Base-by-base conservation (phyloP, 2,797 vertebrate genomes). In the Helicolenus hilgendorfi region DNA sequence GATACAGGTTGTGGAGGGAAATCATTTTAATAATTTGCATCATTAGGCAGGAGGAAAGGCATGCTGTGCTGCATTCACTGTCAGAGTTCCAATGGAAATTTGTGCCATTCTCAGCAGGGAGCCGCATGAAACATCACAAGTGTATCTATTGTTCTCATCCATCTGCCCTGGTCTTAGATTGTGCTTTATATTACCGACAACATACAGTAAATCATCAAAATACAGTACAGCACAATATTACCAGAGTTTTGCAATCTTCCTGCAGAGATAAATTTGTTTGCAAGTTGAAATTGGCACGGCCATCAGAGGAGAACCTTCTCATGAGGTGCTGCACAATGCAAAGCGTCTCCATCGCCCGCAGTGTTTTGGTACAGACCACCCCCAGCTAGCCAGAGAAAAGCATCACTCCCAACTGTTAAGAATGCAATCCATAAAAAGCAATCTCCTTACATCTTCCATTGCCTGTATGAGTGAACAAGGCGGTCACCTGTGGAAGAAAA, bases 21-120 rank as follows among this genome's bases (percentile, higher is more conserved):
- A 88, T 77, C 38, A 84, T 90, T 91, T 89, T 90, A 89, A 93
- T 94, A 93, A 92, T 95, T 91, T 90, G 89, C 90, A 91, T 93
- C 90, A 94, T 93, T 94, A 94, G 80, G 82, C 80, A 45, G 41
- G 65, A 84, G 77, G 68, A 68, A 72, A 74, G 41, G 68, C 80
- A 3, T 60, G 80, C 78, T 88, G 87, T 18, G 90, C 72, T 76
- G 72, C 58, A 4, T 86, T 87, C 88, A 70, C 79, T 69, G 65
- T 33, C 84, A 68, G 67, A 41, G 62, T 24, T 84, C 58, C 62
- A 70, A 10, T 62, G 81, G 88, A 87, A 90, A 89, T 70, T 45
- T 69, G 73, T 67, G 77, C 26, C 77, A 15, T 33, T 20, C 90
- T 81, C 89, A 79, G 93, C 85, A 64, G 86, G 90, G 77, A 55